phyloP scores from a whole-genome alignment of 2,888 invertebrate genomes.

The Netelia inedita region DNA sequence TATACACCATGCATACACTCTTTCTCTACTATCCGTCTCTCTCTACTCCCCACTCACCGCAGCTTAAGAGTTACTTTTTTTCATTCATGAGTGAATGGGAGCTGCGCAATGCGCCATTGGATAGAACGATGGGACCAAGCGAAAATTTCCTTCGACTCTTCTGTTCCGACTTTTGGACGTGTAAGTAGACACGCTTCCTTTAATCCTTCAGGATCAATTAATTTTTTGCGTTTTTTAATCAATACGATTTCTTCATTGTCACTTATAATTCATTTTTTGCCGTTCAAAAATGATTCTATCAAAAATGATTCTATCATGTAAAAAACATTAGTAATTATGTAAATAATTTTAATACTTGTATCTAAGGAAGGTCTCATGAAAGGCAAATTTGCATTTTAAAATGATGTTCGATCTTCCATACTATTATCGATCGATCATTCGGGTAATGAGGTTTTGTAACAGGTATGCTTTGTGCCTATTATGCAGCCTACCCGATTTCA shows the following conservation, averaged over 20 bases:
- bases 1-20: conserved; percentile 58
- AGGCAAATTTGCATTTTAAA: conserved; percentile 13
- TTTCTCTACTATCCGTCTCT: conserved; percentile 67
- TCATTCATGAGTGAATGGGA: conserved; percentile 71
- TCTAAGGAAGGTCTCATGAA: too few species aligned
- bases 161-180: background rate
- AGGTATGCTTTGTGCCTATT: too few species aligned
- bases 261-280: too few species aligned
- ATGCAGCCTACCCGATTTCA: too few species aligned
- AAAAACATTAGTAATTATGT: too few species aligned
- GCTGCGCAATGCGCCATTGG: conserved; percentile 71
- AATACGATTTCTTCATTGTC: background rate
- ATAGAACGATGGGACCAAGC: conserved; percentile 1
- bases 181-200: background rate
- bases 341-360: too few species aligned
- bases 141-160: conserved; percentile 21
- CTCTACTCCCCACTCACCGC: conserved; percentile 15
- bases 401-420: background rate
- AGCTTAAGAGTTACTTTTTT: conserved; percentile 49
- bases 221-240: conserved; percentile 9
- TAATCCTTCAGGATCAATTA: conserved; percentile 7
- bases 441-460: too few species aligned
- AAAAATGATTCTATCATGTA: too few species aligned
- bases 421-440: too few species aligned
- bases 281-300: too few species aligned